A percentile compares a stretch with the other conserved stretches of the same genome.
Evolutionary conservation across 2,888 invertebrate species (phyloP).

Genomic region (Pyralis farinalis): DNA sequence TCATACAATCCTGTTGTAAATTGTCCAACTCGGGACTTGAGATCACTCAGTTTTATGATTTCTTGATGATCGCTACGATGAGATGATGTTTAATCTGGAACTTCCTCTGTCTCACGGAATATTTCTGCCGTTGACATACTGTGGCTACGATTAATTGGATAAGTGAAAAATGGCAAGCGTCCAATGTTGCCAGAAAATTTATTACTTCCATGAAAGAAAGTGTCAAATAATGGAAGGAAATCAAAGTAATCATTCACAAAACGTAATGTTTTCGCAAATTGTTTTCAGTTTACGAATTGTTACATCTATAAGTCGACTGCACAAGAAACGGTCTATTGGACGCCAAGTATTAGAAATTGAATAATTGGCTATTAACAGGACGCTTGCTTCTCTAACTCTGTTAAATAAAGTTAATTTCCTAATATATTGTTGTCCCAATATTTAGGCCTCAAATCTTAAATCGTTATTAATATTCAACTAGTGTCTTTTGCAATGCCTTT

Average conservation of each 20-base stretch:
- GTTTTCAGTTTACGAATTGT: not conserved
- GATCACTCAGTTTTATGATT: slow-evolving; percentile 41
- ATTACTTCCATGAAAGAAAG: slow-evolving; percentile 51
- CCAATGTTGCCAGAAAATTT: slow-evolving; percentile 47
- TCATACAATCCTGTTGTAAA: slow-evolving; percentile 55
- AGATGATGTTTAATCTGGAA: slow-evolving; percentile 33
- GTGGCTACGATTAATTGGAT: slow-evolving; percentile 39
- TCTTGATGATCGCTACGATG: slow-evolving; percentile 29
- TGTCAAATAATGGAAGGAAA: too few species aligned
- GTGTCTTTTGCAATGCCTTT: too few species aligned
- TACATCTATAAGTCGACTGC: slow-evolving; percentile 27
- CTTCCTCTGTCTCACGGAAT: slow-evolving; percentile 43
- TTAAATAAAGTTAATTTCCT: too few species aligned
- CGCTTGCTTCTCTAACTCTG: slow-evolving; percentile 24
- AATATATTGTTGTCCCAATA: too few species aligned
- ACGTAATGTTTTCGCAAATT: too few species aligned
- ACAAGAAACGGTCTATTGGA: slow-evolving; percentile 32
- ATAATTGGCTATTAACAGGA: slow-evolving; percentile 32
- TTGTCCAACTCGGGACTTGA: slow-evolving; percentile 54
- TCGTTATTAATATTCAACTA: too few species aligned
- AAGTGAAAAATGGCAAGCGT: slow-evolving; percentile 52
- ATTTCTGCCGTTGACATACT: slow-evolving; percentile 25
- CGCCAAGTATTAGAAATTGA: slow-evolving; percentile 43
- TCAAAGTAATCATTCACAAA: too few species aligned
- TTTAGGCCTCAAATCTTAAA: too few species aligned